Evolutionary conservation across 2,797 vertebrate genomes (phyloP).

Genomic region (Rhinoraja longicauda): DNA sequence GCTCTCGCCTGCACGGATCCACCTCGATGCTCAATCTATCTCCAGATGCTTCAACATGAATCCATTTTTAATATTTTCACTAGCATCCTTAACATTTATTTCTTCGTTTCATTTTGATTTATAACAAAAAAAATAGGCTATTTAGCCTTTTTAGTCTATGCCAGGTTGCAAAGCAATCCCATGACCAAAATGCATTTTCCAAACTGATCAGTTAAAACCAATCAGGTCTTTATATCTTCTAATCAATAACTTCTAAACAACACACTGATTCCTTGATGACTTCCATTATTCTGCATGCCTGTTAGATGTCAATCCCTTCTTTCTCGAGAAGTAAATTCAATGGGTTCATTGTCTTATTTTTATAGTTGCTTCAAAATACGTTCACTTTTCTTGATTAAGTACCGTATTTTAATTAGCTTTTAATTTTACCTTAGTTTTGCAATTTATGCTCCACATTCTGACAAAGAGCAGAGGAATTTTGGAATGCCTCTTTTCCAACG

Average conservation of each 20-base stretch:
- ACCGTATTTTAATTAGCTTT: neutral
- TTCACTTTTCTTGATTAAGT: neutral
- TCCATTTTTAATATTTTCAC: too few species aligned
- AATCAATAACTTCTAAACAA: neutral
- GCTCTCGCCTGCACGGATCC: too few species aligned
- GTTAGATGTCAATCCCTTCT: neutral
- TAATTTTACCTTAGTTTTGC: neutral
- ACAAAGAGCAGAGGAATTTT: neutral
- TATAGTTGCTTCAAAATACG: neutral
- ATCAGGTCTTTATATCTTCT: too few species aligned
- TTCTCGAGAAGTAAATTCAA: neutral
- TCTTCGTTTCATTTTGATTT: too few species aligned
- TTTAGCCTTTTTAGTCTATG: too few species aligned
- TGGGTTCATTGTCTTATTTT: neutral
- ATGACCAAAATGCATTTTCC: too few species aligned
- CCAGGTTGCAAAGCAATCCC: too few species aligned
- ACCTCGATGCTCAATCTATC: too few species aligned
- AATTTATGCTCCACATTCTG: neutral
- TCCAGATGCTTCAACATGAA: too few species aligned
- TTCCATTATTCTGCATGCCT: neutral
- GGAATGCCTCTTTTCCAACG: neutral
- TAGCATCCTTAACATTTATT: too few species aligned
- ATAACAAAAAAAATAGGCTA: too few species aligned
- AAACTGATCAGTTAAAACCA: too few species aligned
- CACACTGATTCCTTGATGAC: neutral